Evolutionary conservation across 2,888 invertebrate genomes (phyloP).

Genomic region (Hoplodrina blanda): DNA sequence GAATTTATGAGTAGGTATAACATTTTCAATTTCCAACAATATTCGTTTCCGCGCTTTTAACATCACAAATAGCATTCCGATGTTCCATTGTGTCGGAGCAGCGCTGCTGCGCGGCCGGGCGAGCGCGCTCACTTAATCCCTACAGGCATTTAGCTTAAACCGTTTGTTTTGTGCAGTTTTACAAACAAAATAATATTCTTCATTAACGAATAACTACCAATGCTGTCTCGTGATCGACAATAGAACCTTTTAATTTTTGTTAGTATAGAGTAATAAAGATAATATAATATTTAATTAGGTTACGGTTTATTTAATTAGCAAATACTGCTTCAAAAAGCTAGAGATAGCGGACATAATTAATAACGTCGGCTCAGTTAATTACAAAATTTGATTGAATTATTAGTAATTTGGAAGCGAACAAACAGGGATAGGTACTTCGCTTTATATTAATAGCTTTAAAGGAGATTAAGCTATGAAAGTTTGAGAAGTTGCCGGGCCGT

Average conservation of each 20-base stretch:
- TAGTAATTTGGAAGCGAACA: conserved; percentile 67
- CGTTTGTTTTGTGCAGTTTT: conserved; percentile 37
- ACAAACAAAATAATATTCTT: conserved; percentile 35
- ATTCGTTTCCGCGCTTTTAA: conserved; percentile 73
- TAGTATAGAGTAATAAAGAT: not conserved
- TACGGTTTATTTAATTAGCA: conserved; percentile 1
- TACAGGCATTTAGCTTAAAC: conserved; percentile 66
- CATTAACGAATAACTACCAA: conserved; percentile 12
- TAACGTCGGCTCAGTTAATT: conserved; percentile 55
- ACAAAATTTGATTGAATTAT: conserved; percentile 52
- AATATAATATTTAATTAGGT: conserved; percentile 18
- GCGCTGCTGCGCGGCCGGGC: conserved; percentile 41
- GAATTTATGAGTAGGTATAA: conserved; percentile 40
- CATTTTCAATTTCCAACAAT: conserved; percentile 61
- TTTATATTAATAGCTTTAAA: conserved; percentile 76
- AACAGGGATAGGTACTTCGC: conserved; percentile 64
- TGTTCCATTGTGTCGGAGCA: conserved; percentile 76
- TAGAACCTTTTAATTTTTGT: not conserved
- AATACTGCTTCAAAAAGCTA: conserved; percentile 29
- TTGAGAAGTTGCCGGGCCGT: conserved; percentile 68
- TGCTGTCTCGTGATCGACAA: not conserved
- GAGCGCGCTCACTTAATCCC: conserved; percentile 72
- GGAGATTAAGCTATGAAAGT: conserved; percentile 76
- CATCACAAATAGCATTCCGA: conserved; percentile 79
- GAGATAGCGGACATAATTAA: conserved; percentile 42